A percentile compares a stretch with the other conserved stretches of the same genome.
Evolutionary conservation across 2,888 invertebrate species (phyloP).

Genomic region (Drosophila pullipes): DNA sequence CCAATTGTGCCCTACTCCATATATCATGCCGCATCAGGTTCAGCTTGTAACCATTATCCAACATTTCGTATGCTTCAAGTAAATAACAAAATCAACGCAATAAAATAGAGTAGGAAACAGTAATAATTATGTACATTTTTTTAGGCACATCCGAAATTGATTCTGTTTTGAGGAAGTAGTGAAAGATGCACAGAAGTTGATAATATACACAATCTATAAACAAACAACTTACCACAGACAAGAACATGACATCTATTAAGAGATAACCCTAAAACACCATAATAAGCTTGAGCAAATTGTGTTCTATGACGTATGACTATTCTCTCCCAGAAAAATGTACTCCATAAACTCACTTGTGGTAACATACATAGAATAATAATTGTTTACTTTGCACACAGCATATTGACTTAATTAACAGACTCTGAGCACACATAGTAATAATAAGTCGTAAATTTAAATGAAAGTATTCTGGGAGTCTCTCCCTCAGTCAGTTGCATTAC

Average conservation of each 20-base stretch:
- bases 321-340: not conserved
- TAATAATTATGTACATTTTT: not conserved
- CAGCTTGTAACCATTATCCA: slow-evolving; percentile 68
- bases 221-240: not conserved
- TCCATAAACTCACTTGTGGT: not conserved
- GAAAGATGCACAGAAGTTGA: not conserved
- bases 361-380: not conserved
- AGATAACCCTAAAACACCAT: slow-evolving; percentile 10
- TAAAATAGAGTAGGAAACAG: not conserved
- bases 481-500: slow-evolving; percentile 35
- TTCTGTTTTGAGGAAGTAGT: not conserved
- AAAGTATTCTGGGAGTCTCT: not conserved
- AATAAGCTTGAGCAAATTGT: not conserved
- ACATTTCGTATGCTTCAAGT: slow-evolving; percentile 48
- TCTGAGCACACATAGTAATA: slow-evolving; percentile 2
- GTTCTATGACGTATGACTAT: not conserved
- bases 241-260: slow-evolving; percentile 12
- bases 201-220: not conserved
- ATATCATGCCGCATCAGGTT: slow-evolving; percentile 78
- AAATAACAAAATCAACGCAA: slow-evolving; percentile 7
- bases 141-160: not conserved
- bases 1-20: slow-evolving; percentile 70
- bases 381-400: slow-evolving; percentile 14
- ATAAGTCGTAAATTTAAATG: not conserved
- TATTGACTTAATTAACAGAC: slow-evolving; percentile 26